A percentile compares a stretch with the other conserved stretches of the same genome.
Evolutionary conservation across 2,113 vertebrate genomes (phyloP).

Genomic region (Nothoprocta perdicaria): DNA sequence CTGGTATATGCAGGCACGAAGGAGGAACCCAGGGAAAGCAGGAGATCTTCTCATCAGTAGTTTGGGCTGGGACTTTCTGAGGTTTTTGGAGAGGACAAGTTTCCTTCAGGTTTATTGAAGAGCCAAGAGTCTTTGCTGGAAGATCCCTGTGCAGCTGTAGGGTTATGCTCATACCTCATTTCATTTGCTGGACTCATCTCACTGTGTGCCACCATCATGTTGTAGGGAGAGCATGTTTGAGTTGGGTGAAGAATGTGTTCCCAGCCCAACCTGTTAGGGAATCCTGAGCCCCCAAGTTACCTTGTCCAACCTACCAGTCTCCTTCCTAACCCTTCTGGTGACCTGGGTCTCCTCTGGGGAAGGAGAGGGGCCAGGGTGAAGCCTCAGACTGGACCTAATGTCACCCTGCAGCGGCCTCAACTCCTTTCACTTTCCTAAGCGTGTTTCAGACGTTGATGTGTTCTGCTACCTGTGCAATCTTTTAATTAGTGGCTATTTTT

Average conservation of each 20-base stretch:
- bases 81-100: not conserved
- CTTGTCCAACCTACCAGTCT: too few species aligned
- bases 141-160: not conserved
- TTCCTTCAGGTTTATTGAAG: not conserved
- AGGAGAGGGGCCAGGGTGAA: not conserved
- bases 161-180: not conserved
- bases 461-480: not conserved
- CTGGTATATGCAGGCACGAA: not conserved
- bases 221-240: fast-evolving
- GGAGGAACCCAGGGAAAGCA: not conserved
- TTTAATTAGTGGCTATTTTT: not conserved
- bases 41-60: not conserved
- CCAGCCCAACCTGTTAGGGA: not conserved
- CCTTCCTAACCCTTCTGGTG: too few species aligned
- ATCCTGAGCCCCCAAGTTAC: not conserved
- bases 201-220: not conserved
- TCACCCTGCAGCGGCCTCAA: not conserved
- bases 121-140: not conserved
- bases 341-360: not conserved
- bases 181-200: not conserved
- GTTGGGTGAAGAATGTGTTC: not conserved
- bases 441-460: not conserved
- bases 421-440: not conserved
- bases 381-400: not conserved
- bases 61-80: not conserved